These are phyloP conservation scores for Calosoma granatense DNA, from an alignment of 1,140 invertebrate genomes.

Conservation along the genomic window DNA sequence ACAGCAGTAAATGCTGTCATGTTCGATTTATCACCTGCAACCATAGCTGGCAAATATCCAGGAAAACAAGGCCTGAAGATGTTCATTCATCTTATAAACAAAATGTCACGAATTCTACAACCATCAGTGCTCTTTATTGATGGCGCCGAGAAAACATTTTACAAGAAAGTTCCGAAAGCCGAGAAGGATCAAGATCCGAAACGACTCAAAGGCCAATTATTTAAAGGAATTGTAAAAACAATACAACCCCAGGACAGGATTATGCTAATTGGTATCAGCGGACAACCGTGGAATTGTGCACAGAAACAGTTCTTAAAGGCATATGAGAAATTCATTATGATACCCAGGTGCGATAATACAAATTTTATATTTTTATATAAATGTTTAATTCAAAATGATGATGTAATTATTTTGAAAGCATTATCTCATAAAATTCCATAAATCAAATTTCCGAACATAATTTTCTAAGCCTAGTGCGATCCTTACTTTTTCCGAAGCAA, in stretches of 20 bases:
- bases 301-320: conserved; percentile 33
- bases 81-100: conserved; percentile 34
- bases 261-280: conserved; percentile 51
- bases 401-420: no score
- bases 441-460: no score
- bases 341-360: background rate
- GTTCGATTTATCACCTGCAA: conserved; percentile 70
- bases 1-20: conserved; percentile 61
- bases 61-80: conserved; percentile 49
- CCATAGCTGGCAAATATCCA: conserved; percentile 63
- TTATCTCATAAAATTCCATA: no score
- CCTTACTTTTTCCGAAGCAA: no score
- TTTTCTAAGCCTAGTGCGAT: no score
- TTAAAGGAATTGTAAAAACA: conserved; percentile 53
- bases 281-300: conserved; percentile 45
- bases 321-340: conserved; percentile 34
- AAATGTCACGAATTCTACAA: conserved; percentile 54
- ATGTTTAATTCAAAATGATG: no score
- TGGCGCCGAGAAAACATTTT: conserved; percentile 72
- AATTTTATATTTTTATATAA: no score
- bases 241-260: conserved; percentile 50
- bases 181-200: conserved; percentile 46
- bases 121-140: conserved; percentile 76
- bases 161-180: conserved; percentile 57
- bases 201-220: conserved; percentile 53